Evolutionary conservation across 2,113 vertebrate species (phyloP).

Genomic region (Dasyprocta punctata): DNA sequence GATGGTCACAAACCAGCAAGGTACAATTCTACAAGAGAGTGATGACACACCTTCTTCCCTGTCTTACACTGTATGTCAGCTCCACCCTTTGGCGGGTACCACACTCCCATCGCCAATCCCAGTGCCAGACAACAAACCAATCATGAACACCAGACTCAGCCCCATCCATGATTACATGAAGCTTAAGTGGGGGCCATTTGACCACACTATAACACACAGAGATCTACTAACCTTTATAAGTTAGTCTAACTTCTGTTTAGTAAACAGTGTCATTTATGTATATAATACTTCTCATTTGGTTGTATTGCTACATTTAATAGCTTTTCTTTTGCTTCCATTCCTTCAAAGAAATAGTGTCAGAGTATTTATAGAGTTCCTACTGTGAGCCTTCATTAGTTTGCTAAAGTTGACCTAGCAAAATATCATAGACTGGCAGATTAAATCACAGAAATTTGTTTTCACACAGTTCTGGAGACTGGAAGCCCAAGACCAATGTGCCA

Average conservation of each 20-base stretch:
- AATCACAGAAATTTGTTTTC: neutral
- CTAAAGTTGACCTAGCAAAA: neutral
- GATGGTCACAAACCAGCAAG: too few species aligned
- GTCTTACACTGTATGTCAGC: too few species aligned
- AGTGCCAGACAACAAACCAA: too few species aligned
- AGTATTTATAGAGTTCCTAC: neutral
- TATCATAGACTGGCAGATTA: neutral
- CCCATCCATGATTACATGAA: too few species aligned
- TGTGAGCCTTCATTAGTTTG: neutral
- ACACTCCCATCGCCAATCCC: too few species aligned
- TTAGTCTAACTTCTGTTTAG: neutral
- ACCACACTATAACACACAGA: too few species aligned
- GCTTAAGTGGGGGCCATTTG: too few species aligned
- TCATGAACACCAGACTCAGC: too few species aligned
- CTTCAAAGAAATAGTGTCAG: neutral
- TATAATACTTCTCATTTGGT: neutral
- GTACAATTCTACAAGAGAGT: too few species aligned
- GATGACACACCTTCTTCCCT: too few species aligned
- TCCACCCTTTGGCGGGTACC: too few species aligned
- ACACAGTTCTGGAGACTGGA: neutral
- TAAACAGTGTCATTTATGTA: neutral
- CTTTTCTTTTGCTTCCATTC: neutral
- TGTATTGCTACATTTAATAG: neutral
- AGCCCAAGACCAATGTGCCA: neutral
- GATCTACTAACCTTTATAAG: neutral